Base-by-base conservation (phyloP, 1,140 invertebrate genomes). In the Antheraea mylitta region DNA sequence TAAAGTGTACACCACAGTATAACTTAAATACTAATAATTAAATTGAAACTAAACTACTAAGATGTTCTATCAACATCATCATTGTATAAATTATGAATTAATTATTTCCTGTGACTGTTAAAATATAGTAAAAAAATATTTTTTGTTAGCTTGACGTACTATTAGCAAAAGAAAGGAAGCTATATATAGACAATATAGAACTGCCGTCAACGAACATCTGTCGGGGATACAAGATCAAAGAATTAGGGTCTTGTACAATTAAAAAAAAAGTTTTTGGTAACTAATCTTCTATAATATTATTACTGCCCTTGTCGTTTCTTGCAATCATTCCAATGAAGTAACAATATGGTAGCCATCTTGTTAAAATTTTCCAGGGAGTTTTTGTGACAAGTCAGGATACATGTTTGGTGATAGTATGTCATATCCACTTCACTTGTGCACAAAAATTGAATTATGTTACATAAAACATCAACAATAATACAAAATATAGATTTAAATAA, bases 151-250 rank as follows among this genome's bases (percentile, higher is more conserved):
- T 76, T 87, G 81, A 84, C 82, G 79, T 82, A 77, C 18, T 82
- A 77, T 65, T 71, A 70, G 81, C 66, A 71, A 86, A 88, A 82
- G 82, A 88, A 88, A 86, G 85, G 85, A 90, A 89, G 82, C 83
- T 73, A 64, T 69, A 74, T 80, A 91, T 85, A 84, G 79, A 85
- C 81, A 81, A 82, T 77, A 60, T 72, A 79, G 73, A 79, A 38
- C 58, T 70, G 62, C 64, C 67, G 75, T 76, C 75, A 78, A 76
- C 76, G 74, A 77, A 81, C 79, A 81, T 81, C 79, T 81, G 79
- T 79, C 77, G 61, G 73, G 68, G 67, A 70, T 73, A 53, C 64
- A 53, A 13, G n/a, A 62, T 16, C 45, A 53, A 53, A n/a, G 9
- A 53, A 6, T 2, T n/a, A 53, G 45, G 7, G 5, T 16, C 45